Percentiles rank a stretch among this genome's conserved stretches.
These are phyloP conservation scores for Hypomecis punctinalis DNA, from an alignment of 2,888 invertebrate species.

Conservation along the genomic window DNA sequence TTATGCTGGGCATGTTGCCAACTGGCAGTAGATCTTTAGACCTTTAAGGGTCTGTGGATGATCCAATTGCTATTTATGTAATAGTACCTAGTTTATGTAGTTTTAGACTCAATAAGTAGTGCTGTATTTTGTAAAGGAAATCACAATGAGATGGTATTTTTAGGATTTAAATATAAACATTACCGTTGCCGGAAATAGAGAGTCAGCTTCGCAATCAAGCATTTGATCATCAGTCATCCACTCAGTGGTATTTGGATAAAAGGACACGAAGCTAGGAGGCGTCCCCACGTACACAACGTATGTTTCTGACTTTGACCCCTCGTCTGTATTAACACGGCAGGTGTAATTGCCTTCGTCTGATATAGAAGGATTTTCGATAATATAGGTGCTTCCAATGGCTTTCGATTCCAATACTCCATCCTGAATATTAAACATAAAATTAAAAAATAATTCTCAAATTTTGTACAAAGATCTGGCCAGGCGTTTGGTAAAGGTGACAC, in stretches of 20 bases:
- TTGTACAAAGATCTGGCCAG: too few species aligned
- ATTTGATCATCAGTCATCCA: slow-evolving; percentile 1
- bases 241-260: not conserved
- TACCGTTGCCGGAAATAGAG: slow-evolving; percentile 36
- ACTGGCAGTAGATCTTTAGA: too few species aligned
- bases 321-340: slow-evolving; percentile 35
- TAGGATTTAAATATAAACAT: not conserved
- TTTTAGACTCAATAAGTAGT: too few species aligned
- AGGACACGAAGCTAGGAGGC: slow-evolving; percentile 28
- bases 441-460: not conserved
- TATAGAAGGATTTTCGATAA: slow-evolving; percentile 19
- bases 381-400: slow-evolving; percentile 6
- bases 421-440: slow-evolving; percentile 7
- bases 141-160: too few species aligned
- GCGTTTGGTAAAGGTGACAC: too few species aligned
- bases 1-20: too few species aligned
- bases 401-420: slow-evolving; percentile 3
- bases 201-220: slow-evolving; percentile 31
- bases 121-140: too few species aligned
- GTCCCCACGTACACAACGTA: slow-evolving; percentile 35
- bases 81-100: too few species aligned
- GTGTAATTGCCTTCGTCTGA: slow-evolving; percentile 40
- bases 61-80: too few species aligned
- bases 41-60: too few species aligned
- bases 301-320: slow-evolving; percentile 35